Conservation (phyloP, 2,797 vertebrate species). For the Streptopelia turtur region DNA sequence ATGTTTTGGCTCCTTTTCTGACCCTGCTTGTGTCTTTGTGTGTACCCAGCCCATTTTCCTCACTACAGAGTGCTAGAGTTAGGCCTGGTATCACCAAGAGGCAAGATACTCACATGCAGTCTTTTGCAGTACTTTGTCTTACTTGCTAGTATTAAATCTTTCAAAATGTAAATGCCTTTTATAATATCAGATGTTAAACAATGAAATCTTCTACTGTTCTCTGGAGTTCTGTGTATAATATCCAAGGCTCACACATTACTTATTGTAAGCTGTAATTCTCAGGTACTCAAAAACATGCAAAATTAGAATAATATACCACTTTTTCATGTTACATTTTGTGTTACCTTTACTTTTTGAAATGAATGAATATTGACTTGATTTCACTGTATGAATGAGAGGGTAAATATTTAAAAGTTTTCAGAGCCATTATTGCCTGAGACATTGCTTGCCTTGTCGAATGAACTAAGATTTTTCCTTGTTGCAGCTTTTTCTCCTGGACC, state of each 20-base stretch:
- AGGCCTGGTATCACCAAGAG: not conserved
- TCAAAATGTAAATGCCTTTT: conserved; percentile 49
- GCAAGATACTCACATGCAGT: not conserved
- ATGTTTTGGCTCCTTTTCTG: not conserved
- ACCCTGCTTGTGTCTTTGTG: not conserved
- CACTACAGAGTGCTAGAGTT: not conserved
- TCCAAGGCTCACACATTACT: conserved; percentile 52
- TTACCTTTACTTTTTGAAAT: conserved; percentile 44
- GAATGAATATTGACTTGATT: conserved; percentile 27
- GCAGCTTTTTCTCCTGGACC: conserved; percentile 48
- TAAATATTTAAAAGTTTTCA: conserved; percentile 14
- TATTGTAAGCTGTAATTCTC: conserved; percentile 51
- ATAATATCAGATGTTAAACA: conserved; percentile 58
- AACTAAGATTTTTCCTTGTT: conserved; percentile 25
- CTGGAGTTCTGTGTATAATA: conserved; percentile 31
- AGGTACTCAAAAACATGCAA: conserved; percentile 42
- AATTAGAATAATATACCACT: conserved; percentile 41
- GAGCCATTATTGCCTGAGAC: conserved; percentile 19
- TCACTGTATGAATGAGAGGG: conserved; percentile 33
- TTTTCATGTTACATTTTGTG: conserved; percentile 27
- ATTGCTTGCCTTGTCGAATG: conserved; percentile 8
- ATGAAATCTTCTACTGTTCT: conserved; percentile 46
- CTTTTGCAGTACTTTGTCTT: not conserved
- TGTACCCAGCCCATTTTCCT: not conserved
- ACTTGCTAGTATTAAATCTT: not conserved